Conservation (phyloP, 64 coral and sea anemone species). For the Porites australiensis region DNA sequence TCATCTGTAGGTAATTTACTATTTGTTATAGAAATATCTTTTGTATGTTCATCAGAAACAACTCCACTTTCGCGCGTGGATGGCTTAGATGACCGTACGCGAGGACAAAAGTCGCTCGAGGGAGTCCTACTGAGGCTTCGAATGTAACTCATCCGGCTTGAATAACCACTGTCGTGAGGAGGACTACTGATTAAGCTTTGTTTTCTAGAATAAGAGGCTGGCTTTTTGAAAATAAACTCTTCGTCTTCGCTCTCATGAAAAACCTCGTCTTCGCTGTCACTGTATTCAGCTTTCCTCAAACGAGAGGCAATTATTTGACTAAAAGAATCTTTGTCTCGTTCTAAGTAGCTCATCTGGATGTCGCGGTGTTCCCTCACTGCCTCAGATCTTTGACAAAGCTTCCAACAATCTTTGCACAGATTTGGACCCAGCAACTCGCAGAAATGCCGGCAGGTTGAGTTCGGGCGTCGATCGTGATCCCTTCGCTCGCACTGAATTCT, state of each 20-base stretch:
- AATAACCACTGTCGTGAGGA: slow-evolving; percentile 51
- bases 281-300: background rate
- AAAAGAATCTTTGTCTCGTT: slow-evolving; percentile 2
- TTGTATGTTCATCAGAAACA: background rate
- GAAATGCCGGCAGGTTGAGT: slow-evolving; percentile 65
- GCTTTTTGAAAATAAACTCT: background rate
- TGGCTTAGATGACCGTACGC: slow-evolving; percentile 3
- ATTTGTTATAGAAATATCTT: background rate
- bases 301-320: slow-evolving; percentile 11
- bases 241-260: slow-evolving; percentile 53
- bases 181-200: background rate
- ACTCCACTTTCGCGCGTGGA: background rate
- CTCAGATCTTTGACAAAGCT: slow-evolving; percentile 39
- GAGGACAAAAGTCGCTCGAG: slow-evolving; percentile 20
- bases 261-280: slow-evolving; percentile 56
- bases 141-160: slow-evolving; percentile 77
- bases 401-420: slow-evolving; percentile 84
- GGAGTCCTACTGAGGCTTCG: slow-evolving; percentile 44
- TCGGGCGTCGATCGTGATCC: background rate
- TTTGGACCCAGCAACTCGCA: slow-evolving; percentile 90
- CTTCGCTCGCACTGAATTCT: slow-evolving; percentile 46
- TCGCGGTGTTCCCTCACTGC: slow-evolving; percentile 28
- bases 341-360: background rate
- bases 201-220: background rate
- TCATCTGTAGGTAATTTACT: background rate